Evolutionary conservation across 2,113 vertebrate genomes (phyloP).

Genomic region (Orthonyx spaldingii): DNA sequence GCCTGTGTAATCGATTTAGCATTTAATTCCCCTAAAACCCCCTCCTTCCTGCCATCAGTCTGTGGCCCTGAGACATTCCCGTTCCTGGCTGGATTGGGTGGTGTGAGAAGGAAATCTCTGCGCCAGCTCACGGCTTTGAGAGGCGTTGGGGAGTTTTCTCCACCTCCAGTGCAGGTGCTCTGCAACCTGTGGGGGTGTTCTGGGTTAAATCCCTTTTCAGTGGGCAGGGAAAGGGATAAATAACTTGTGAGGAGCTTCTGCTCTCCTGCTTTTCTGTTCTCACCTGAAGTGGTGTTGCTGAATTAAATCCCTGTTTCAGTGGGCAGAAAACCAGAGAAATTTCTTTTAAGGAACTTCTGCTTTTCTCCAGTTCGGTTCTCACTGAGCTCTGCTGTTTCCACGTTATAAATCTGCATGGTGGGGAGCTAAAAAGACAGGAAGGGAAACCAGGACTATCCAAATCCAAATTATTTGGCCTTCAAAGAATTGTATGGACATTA

Average conservation of each 20-base stretch:
- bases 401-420: neutral
- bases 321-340: neutral
- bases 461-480: neutral
- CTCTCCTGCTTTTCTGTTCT: neutral
- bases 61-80: neutral
- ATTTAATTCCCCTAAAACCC: slow-evolving; percentile 14
- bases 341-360: neutral
- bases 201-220: neutral
- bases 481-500: neutral
- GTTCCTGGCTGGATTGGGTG: neutral
- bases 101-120: neutral
- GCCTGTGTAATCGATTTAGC: neutral
- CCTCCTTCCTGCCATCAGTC: neutral
- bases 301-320: neutral
- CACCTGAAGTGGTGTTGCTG: neutral
- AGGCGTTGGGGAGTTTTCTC: neutral
- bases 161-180: neutral
- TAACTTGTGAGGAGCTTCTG: neutral
- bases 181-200: neutral
- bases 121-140: neutral
- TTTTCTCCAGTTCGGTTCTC: neutral
- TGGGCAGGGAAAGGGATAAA: neutral
- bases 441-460: neutral
- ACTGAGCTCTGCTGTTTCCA: neutral
- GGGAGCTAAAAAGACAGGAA: neutral